These are phyloP conservation scores for Celastrina argiolus DNA, from an alignment of 2,888 invertebrate genomes.

Conservation along the genomic window DNA sequence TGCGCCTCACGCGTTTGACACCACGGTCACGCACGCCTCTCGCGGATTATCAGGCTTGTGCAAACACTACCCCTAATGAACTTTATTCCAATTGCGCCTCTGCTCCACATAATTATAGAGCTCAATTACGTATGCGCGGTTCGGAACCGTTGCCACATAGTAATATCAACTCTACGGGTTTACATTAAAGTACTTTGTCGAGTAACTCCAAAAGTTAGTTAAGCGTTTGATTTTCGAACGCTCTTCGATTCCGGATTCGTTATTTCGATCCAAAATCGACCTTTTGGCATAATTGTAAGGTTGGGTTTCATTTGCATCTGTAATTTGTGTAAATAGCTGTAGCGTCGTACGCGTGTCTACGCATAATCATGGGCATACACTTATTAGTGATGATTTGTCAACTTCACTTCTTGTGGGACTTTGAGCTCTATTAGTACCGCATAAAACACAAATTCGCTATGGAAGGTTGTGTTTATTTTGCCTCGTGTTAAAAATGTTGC, in stretches of 20 bases:
- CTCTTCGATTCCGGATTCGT: slow-evolving; percentile 25
- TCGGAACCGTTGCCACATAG: not conserved
- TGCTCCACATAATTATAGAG: slow-evolving; percentile 40
- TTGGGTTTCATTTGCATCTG: slow-evolving; percentile 37
- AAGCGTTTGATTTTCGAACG: slow-evolving; percentile 37
- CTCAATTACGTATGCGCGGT: slow-evolving; percentile 33
- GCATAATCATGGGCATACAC: slow-evolving; percentile 71
- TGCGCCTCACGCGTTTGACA: slow-evolving; percentile 45
- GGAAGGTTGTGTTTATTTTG: slow-evolving; percentile 11
- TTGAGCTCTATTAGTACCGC: slow-evolving; percentile 33
- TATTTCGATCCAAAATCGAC: slow-evolving; percentile 33
- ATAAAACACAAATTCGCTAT: slow-evolving; percentile 30
- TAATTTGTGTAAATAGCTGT: slow-evolving; percentile 36
- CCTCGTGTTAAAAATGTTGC: slow-evolving; percentile 11
- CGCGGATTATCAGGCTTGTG: slow-evolving; percentile 61
- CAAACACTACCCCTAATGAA: slow-evolving; percentile 55
- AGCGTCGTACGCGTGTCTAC: slow-evolving; percentile 58
- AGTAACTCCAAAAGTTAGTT: slow-evolving; percentile 28
- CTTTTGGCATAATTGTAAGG: slow-evolving; percentile 36
- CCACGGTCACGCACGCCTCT: slow-evolving; percentile 58
- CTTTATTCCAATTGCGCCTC: slow-evolving; percentile 46
- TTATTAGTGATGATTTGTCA: slow-evolving; percentile 69
- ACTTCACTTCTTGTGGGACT: slow-evolving; percentile 43
- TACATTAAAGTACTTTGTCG: not conserved
- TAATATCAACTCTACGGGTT: not conserved